Evolutionary conservation across 2,888 invertebrate species (phyloP).

Genomic region (Leptopilina myrica): DNA sequence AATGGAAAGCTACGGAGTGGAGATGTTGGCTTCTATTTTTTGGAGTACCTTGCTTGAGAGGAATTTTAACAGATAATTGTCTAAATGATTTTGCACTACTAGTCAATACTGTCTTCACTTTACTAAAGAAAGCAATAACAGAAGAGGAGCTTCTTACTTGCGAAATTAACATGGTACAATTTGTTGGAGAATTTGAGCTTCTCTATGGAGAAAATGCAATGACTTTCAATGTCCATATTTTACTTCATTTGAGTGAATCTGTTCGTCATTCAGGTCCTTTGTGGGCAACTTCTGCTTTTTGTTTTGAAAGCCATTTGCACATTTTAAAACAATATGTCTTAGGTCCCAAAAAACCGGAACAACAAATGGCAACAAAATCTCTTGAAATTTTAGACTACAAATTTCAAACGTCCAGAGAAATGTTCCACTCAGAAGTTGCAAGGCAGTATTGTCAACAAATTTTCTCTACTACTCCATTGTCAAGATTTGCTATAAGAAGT

Average conservation of each 20-base stretch:
- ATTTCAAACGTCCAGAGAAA: background rate
- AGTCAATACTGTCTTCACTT: constrained; percentile 38
- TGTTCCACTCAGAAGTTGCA: background rate
- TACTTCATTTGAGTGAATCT: constrained; percentile 51
- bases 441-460: background rate
- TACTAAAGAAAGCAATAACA: constrained; percentile 42
- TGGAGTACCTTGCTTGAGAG: constrained; percentile 22
- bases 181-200: constrained; percentile 48
- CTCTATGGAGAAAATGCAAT: constrained; percentile 48
- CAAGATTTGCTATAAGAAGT: background rate
- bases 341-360: constrained; percentile 46
- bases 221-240: constrained; percentile 54
- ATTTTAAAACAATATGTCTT: constrained; percentile 38
- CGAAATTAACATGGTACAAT: constrained; percentile 50
- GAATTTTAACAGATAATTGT: constrained; percentile 20
- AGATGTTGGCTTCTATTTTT: constrained; percentile 42
- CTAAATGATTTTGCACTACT: constrained; percentile 36
- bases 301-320: constrained; percentile 48
- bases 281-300: constrained; percentile 54
- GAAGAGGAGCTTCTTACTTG: constrained; percentile 47
- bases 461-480: background rate
- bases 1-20: constrained; percentile 48
- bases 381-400: constrained; percentile 3
- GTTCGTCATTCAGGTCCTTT: constrained; percentile 42
- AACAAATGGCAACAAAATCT: constrained; percentile 44